A percentile compares a stretch with the other conserved stretches of the same genome.
These are phyloP conservation scores for Bergia sp. DNA, from an alignment of 92 coral and sea anemone species.

Conservation along the genomic window DNA sequence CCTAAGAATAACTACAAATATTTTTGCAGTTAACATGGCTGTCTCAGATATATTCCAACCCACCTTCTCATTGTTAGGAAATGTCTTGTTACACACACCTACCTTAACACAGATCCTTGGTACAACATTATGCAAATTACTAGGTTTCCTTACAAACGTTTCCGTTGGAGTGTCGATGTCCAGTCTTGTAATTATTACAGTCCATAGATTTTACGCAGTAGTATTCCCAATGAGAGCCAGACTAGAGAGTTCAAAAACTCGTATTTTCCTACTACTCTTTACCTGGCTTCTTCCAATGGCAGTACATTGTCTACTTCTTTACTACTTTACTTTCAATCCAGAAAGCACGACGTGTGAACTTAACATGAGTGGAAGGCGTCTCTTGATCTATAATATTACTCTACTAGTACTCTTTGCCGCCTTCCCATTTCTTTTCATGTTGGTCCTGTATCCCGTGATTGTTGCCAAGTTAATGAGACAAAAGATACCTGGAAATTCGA, in stretches of 20 bases:
- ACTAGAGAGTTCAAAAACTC: background rate
- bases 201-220: background rate
- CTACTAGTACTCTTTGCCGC: background rate
- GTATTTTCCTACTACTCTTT: background rate
- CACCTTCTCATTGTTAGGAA: background rate
- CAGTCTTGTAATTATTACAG: background rate
- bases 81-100: background rate
- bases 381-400: background rate
- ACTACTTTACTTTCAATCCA: background rate
- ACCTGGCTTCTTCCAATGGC: background rate
- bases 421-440: background rate
- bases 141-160: background rate
- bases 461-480: background rate
- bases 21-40: background rate
- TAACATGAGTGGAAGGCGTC: background rate
- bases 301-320: background rate
- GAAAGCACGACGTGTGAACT: background rate
- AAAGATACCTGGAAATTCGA: background rate
- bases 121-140: background rate
- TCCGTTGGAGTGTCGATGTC: background rate
- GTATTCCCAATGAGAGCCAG: background rate
- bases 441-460: slow-evolving; percentile 9
- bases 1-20: background rate
- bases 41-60: background rate
- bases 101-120: background rate